Base-by-base conservation (phyloP, 2,113 vertebrate species). In the Pollachius pollachius region DNA sequence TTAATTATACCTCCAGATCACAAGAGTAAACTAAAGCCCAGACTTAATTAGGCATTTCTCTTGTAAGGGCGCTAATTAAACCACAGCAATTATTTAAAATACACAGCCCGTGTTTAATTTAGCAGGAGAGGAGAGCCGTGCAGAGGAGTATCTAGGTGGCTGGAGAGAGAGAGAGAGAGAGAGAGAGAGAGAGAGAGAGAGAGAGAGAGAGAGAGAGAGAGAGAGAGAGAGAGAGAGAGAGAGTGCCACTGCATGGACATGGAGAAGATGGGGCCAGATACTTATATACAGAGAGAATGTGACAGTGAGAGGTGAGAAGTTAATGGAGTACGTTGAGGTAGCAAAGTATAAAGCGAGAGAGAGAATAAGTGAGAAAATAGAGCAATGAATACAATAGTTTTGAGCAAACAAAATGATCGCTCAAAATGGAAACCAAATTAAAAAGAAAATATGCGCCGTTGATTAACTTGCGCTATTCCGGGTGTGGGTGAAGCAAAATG, bases 1-100 rank as follows among this genome's bases (percentile, higher is more conserved):
- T 78, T 81, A 74, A 75, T 84, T 77, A 84, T 80, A 67, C 63
- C 21, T 48, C 15, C 65, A 34, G 76, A 77, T 78, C 65, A 48
- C 19, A 52, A 65, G 72, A 72, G 61, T 72, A 71, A 76, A 76
- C 64, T 60, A 69, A 76, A 65, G 21, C 60, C 66, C 15, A 34
- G 30, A 67, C 34, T 79, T 62, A n/a, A 65, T 41, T 8, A 56
- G 62, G 68, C 57, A 83, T 65, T 67, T 68, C 74, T 65, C 67
- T 57, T 69, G 67, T 62, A 57, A 48, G 34, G 70, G 72, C 52
- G 62, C 59, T 79, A 81, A 89, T 86, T 84, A 83, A 76, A 76
- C 65, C 68, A 66, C 66, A 80, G 70, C 63, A 72, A 77, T 85
- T 73, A 82, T 81, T 85, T 69, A 83, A 77, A 78, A 75, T 5